Evolutionary conservation across 2,888 invertebrate genomes (phyloP).

Genomic region (Onthophagus sagittarius): DNA sequence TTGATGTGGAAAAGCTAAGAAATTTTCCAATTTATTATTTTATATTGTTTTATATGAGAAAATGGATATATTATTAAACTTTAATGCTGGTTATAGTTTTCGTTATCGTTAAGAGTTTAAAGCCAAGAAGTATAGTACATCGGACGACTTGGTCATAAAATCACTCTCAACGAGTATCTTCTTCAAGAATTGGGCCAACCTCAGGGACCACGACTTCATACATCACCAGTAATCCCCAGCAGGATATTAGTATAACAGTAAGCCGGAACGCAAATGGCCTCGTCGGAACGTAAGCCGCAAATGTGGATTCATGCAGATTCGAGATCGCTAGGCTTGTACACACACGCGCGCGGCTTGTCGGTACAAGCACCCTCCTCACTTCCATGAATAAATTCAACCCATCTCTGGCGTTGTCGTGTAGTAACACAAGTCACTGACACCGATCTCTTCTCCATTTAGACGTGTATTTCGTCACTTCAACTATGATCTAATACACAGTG

Average conservation of each 20-base stretch:
- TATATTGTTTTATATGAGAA: too few relatives aligned
- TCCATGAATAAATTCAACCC: background rate
- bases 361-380: background rate
- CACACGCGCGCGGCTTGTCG: background rate
- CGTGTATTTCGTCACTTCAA: background rate
- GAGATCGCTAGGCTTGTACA: constrained; percentile 1
- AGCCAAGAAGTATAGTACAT: background rate
- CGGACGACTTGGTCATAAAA: background rate
- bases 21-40: too few relatives aligned
- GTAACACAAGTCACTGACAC: background rate
- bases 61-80: too few relatives aligned
- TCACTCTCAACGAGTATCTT: background rate
- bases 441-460: background rate
- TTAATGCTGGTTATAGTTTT: too few relatives aligned
- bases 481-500: background rate
- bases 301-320: constrained; percentile 14
- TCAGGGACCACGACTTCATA: constrained; percentile 5
- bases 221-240: constrained; percentile 8
- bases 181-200: background rate
- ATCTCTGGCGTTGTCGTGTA: background rate
- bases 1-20: too few relatives aligned
- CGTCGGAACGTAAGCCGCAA: constrained; percentile 11
- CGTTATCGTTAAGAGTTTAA: background rate
- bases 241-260: constrained; percentile 11
- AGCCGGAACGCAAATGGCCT: constrained; percentile 10